Percentiles rank a stretch among this genome's conserved stretches.
Conservation (phyloP, 2,888 invertebrate genomes). For the Agrotis exclamationis region DNA sequence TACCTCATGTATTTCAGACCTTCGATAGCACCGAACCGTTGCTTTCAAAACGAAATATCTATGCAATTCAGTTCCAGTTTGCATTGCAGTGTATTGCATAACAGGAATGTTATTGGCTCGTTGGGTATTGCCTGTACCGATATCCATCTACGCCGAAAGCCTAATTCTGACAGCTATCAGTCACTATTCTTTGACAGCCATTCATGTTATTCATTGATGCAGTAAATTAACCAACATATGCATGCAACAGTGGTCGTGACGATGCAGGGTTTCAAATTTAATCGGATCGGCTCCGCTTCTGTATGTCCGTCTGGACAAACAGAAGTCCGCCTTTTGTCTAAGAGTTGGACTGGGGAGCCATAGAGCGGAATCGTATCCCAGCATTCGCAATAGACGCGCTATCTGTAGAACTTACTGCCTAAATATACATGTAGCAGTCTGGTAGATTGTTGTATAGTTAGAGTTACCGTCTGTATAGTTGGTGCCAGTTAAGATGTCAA, state of each 20-base stretch:
- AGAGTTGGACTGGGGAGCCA: not conserved
- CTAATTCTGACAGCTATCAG: not conserved
- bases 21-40: conserved; percentile 2
- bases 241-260: not conserved
- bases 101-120: not conserved
- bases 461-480: not conserved
- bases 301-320: conserved; percentile 3
- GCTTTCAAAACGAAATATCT: conserved; percentile 9
- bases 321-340: too few species aligned
- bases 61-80: not conserved
- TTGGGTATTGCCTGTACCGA: not conserved
- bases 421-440: conserved; percentile 8
- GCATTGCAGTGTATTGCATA: not conserved
- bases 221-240: not conserved
- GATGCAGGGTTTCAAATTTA: conserved; percentile 4
- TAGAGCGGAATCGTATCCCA: conserved; percentile 10
- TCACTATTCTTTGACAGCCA: not conserved
- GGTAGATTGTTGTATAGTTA: not conserved
- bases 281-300: not conserved
- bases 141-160: not conserved
- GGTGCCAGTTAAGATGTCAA: too few species aligned
- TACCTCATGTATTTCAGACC: not conserved
- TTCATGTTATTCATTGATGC: not conserved
- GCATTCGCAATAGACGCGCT: conserved; percentile 1
- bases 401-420: not conserved